phyloP scores from a whole-genome alignment of 2,113 vertebrate species.

The Cebidichthys violaceus region DNA sequence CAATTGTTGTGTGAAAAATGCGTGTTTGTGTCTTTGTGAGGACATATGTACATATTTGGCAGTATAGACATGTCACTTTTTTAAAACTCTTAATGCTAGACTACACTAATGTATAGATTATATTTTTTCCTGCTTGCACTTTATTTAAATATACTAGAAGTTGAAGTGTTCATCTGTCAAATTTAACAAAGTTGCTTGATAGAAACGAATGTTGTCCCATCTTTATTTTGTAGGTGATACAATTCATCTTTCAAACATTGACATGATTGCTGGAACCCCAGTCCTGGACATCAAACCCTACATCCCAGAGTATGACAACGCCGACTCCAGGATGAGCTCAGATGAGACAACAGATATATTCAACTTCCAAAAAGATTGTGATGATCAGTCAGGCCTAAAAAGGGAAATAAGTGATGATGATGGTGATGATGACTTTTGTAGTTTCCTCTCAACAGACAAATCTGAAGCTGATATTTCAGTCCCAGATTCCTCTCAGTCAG shows the following conservation, averaged over 20 bases:
- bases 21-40: not conserved
- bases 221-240: slow-evolving; percentile 82
- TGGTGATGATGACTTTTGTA: not conserved
- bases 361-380: not conserved
- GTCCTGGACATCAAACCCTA: slow-evolving; percentile 92
- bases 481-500: not conserved
- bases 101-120: not conserved
- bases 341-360: slow-evolving; percentile 14
- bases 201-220: not conserved
- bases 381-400: slow-evolving; percentile 15
- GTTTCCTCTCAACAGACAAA: slow-evolving; percentile 11
- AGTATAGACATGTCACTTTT: not conserved
- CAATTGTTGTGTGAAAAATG: not conserved
- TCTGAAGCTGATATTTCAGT: not conserved
- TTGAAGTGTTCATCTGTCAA: not conserved
- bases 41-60: not conserved
- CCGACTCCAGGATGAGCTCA: slow-evolving; percentile 45
- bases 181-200: not conserved
- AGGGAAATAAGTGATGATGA: not conserved
- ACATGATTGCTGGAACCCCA: slow-evolving; percentile 91
- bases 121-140: not conserved
- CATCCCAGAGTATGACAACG: slow-evolving; percentile 91
- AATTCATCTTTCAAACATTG: slow-evolving; percentile 88
- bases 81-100: not conserved
- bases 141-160: not conserved